phyloP scores from a whole-genome alignment of 2,113 vertebrate species.

The Cettia cetti region DNA sequence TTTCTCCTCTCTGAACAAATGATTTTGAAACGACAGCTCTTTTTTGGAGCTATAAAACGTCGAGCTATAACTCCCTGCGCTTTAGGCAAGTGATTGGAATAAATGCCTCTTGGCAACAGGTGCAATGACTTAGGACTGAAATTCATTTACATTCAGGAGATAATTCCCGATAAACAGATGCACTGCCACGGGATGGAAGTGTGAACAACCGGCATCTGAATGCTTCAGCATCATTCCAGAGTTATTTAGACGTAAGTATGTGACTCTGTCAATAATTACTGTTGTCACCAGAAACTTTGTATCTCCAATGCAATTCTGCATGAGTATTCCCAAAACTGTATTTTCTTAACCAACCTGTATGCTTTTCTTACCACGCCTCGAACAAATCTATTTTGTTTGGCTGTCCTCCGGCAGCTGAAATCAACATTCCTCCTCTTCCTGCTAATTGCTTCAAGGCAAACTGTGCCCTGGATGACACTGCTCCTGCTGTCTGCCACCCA shows the following conservation, averaged over 20 bases:
- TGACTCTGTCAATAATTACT: slow-evolving; percentile 71
- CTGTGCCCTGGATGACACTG: slow-evolving; percentile 9
- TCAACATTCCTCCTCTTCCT: background rate
- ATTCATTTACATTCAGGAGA: slow-evolving; percentile 63
- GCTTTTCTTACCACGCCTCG: background rate
- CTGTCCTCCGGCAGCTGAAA: slow-evolving; percentile 42
- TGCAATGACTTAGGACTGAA: slow-evolving; percentile 62
- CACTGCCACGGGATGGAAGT: slow-evolving; percentile 32
- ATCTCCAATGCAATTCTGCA: slow-evolving; percentile 42
- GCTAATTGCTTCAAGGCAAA: slow-evolving; percentile 59
- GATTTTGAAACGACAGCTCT: slow-evolving; percentile 72
- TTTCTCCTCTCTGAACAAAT: slow-evolving; percentile 78
- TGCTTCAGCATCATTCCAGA: slow-evolving; percentile 12
- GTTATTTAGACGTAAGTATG: slow-evolving; percentile 18
- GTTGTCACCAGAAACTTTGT: slow-evolving; percentile 59
- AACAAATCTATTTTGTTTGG: slow-evolving; percentile 42
- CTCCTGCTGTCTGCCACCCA: background rate
- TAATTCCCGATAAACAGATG: slow-evolving; percentile 60
- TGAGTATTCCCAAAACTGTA: slow-evolving; percentile 55
- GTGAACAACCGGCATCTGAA: background rate
- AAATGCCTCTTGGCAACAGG: slow-evolving; percentile 72
- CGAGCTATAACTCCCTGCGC: slow-evolving; percentile 66
- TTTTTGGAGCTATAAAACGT: slow-evolving; percentile 66
- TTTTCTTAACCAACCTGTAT: slow-evolving; percentile 51
- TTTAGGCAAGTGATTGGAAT: slow-evolving; percentile 68